Evolutionary conservation across 2,113 vertebrate genomes (phyloP).

Genomic region (Paradoxurus hermaphroditus): DNA sequence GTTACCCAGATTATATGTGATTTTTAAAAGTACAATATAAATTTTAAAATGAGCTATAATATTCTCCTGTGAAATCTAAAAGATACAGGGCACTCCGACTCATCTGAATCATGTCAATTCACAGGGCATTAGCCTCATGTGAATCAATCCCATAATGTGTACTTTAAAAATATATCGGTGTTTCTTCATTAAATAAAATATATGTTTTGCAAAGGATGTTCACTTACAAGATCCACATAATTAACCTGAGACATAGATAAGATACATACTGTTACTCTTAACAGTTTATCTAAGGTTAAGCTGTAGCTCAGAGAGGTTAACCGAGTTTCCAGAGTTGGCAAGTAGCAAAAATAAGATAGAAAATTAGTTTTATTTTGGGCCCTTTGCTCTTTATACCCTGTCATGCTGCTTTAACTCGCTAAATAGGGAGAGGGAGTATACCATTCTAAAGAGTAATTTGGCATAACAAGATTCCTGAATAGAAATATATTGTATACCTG

Average conservation of each 20-base stretch:
- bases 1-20: not conserved
- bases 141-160: not conserved
- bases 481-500: not conserved
- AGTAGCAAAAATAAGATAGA: not conserved
- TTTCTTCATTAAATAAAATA: constrained; percentile 25
- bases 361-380: not conserved
- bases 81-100: not conserved
- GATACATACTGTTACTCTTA: not conserved
- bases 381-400: not conserved
- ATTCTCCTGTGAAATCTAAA: not conserved
- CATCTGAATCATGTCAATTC: not conserved
- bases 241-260: not conserved
- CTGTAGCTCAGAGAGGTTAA: not conserved
- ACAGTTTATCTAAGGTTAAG: not conserved
- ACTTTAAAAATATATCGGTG: not conserved
- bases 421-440: not conserved
- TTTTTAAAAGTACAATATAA: not conserved
- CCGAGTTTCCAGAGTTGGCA: not conserved
- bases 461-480: not conserved
- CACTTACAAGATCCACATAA: not conserved
- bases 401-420: not conserved
- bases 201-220: not conserved
- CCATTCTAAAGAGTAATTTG: not conserved
- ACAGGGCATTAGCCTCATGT: not conserved
- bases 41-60: not conserved